phyloP scores from a whole-genome alignment of 2,797 vertebrate species.

The Semotilus atromaculatus region DNA sequence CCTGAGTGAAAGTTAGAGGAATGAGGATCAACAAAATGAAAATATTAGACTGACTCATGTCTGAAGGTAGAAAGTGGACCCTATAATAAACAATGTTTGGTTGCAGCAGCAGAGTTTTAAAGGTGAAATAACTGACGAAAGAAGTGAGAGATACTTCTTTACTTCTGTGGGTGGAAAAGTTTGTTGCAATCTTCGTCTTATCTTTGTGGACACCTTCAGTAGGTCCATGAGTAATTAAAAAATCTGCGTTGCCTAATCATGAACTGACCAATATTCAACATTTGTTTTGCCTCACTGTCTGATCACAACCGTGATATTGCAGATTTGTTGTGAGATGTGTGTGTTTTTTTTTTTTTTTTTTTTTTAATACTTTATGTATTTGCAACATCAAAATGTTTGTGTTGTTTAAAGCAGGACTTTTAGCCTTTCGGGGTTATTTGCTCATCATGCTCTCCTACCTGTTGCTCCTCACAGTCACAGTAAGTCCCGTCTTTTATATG shows the following conservation, averaged over 20 bases:
- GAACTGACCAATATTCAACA: not conserved
- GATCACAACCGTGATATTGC: not conserved
- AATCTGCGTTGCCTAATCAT: not conserved
- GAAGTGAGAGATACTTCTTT: not conserved
- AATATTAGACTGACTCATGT: not conserved
- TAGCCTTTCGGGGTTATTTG: not conserved
- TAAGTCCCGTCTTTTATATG: not conserved
- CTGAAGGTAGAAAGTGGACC: not conserved
- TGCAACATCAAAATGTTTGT: not conserved
- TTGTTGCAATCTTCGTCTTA: not conserved
- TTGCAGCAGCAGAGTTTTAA: not conserved
- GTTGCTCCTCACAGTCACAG: constrained; percentile 9
- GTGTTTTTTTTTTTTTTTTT: not conserved
- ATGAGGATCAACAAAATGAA: constrained; percentile 9
- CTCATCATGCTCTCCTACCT: not conserved
- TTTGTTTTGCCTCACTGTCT: not conserved
- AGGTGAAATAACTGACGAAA: not conserved
- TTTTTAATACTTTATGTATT: not conserved
- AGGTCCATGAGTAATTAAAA: not conserved
- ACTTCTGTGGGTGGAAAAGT: not conserved
- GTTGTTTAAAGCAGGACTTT: not conserved
- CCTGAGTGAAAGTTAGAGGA: constrained; percentile 8
- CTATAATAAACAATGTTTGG: not conserved
- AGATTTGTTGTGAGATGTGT: not conserved
- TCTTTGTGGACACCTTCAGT: not conserved